phyloP scores from a whole-genome alignment of 2,797 vertebrate genomes.

The Calcarius lapponicus region DNA sequence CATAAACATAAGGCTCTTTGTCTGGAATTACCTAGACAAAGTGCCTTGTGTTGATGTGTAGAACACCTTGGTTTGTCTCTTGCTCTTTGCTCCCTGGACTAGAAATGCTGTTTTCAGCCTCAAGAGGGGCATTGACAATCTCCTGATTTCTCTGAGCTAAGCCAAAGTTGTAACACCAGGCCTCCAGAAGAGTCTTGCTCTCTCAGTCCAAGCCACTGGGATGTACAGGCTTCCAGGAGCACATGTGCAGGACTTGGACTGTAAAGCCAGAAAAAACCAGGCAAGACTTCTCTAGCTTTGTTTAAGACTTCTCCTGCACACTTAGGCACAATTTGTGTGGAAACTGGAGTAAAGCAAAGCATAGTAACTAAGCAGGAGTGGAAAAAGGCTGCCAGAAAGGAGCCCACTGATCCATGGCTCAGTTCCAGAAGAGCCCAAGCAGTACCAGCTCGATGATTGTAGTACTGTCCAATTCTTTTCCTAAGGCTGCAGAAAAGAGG shows the following conservation, averaged over 20 bases:
- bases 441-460: background rate
- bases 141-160: background rate
- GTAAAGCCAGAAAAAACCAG: background rate
- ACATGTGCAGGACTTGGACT: accelerated
- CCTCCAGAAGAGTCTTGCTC: background rate
- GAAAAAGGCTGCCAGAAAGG: background rate
- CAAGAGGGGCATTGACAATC: background rate
- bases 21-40: background rate
- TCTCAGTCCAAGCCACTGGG: background rate
- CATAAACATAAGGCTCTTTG: background rate
- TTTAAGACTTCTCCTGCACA: background rate
- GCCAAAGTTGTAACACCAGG: background rate
- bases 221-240: background rate
- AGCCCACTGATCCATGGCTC: background rate
- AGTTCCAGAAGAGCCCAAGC: background rate
- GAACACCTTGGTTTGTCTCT: background rate
- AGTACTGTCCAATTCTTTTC: background rate
- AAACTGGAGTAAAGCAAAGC: background rate
- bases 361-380: background rate
- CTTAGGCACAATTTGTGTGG: background rate
- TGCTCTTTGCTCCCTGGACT: background rate
- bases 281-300: background rate
- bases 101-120: background rate
- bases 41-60: background rate
- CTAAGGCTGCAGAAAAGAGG: background rate